A percentile compares a stretch with the other conserved stretches of the same genome.
phyloP scores from a whole-genome alignment of 1,140 invertebrate genomes.

The Drepana arcuata region DNA sequence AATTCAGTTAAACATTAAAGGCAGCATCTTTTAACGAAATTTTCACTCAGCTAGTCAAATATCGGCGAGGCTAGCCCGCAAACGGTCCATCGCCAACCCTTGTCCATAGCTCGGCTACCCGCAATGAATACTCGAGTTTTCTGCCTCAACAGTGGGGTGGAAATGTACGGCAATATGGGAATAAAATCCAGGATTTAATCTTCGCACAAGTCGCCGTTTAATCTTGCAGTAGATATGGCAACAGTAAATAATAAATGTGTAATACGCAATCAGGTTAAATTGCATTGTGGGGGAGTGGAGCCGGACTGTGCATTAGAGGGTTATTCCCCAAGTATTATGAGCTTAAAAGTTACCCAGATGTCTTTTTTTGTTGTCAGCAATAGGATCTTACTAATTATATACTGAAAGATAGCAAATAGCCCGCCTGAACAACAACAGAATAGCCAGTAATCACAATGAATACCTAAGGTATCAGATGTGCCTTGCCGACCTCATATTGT shows the following conservation, averaged over 20 bases:
- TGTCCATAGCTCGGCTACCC: constrained; percentile 30
- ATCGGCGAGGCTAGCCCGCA: constrained; percentile 7
- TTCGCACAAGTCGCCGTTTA: constrained; percentile 56
- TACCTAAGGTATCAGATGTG: too few species aligned
- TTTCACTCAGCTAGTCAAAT: too few species aligned
- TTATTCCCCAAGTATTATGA: too few species aligned
- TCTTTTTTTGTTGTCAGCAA: too few species aligned
- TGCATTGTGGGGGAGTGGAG: constrained; percentile 27
- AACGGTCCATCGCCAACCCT: constrained; percentile 27
- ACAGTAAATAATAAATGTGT: constrained; percentile 58
- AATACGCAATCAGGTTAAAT: constrained; percentile 47
- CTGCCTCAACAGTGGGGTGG: constrained; percentile 45
- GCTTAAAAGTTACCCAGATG: too few species aligned
- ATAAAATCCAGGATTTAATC: constrained; percentile 64
- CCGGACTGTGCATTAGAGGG: constrained; percentile 20
- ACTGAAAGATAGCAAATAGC: too few species aligned
- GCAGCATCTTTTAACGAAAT: too few species aligned
- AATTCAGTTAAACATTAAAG: too few species aligned
- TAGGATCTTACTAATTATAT: too few species aligned
- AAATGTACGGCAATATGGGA: constrained; percentile 57
- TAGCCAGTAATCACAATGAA: too few species aligned
- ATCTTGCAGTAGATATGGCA: constrained; percentile 52
- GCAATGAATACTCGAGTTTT: constrained; percentile 63
- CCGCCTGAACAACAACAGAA: too few species aligned
- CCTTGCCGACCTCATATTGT: too few species aligned